These are phyloP conservation scores for Pristiophorus japonicus DNA, from an alignment of 2,113 vertebrate genomes.

Conservation along the genomic window DNA sequence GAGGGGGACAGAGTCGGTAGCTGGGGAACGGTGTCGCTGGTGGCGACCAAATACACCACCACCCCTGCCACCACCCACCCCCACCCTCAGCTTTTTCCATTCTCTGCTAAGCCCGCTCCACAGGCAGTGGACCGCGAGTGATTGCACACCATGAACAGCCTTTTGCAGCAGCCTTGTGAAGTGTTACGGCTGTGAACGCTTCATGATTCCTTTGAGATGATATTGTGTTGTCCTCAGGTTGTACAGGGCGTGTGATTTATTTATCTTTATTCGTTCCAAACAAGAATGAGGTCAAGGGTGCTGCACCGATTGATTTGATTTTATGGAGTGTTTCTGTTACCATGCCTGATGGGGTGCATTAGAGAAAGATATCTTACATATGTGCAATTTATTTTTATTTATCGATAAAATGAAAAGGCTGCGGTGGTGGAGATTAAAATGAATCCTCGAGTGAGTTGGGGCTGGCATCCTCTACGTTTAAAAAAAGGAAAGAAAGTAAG, in stretches of 20 bases:
- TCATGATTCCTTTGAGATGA: not conserved
- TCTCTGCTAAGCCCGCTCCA: not conserved
- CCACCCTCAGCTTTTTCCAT: not conserved
- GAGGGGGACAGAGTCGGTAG: too few relatives aligned
- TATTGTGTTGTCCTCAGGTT: not conserved
- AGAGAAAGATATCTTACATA: not conserved
- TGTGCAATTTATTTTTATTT: constrained; percentile 16
- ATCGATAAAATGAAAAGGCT: constrained; percentile 17
- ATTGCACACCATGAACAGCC: not conserved
- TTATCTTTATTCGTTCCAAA: not conserved
- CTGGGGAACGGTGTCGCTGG: not conserved
- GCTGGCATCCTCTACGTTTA: not conserved
- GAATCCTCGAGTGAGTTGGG: not conserved
- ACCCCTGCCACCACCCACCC: too few relatives aligned
- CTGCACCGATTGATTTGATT: not conserved
- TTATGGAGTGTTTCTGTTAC: not conserved
- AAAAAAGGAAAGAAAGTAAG: not conserved
- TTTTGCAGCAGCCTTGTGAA: not conserved
- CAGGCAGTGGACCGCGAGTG: not conserved
- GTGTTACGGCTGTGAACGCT: not conserved
- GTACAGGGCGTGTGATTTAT: not conserved
- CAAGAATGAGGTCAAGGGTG: constrained; percentile 18
- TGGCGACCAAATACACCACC: not conserved
- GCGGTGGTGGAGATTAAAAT: not conserved
- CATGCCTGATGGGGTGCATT: not conserved